Evolutionary conservation across 2,113 vertebrate species (phyloP).

Genomic region (Bucco capensis): DNA sequence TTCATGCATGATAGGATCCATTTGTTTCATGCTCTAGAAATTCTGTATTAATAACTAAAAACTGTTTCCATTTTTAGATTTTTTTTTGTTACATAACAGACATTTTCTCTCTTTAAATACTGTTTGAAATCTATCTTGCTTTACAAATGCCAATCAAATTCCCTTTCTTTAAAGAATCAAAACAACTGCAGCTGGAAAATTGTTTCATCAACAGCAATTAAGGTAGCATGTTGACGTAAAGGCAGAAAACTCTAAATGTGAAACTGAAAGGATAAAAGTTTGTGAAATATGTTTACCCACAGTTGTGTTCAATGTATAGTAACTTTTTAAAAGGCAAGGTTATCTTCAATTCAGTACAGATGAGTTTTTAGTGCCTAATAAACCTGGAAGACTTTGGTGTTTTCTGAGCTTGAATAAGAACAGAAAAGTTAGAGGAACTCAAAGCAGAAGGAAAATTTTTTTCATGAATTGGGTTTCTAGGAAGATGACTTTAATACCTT

Average conservation of each 20-base stretch:
- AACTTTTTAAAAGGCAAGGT: background rate
- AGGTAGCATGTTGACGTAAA: constrained; percentile 6
- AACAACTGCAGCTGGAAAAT: constrained; percentile 15
- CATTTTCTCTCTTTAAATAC: constrained; percentile 54
- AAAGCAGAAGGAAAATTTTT: background rate
- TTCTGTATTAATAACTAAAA: constrained; percentile 74
- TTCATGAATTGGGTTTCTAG: background rate
- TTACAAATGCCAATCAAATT: constrained; percentile 40
- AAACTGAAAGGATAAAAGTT: background rate
- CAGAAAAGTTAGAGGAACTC: background rate
- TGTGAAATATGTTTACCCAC: background rate
- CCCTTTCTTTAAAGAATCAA: constrained; percentile 13
- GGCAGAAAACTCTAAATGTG: background rate
- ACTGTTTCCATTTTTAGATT: constrained; percentile 67
- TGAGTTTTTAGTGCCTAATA: background rate
- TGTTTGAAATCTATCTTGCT: constrained; percentile 48
- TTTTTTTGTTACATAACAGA: constrained; percentile 65
- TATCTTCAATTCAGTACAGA: background rate
- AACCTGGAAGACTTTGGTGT: background rate
- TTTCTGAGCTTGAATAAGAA: background rate
- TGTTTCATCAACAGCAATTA: constrained; percentile 28
- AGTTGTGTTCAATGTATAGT: background rate
- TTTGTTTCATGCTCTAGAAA: constrained; percentile 76
- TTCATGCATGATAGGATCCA: constrained; percentile 70
- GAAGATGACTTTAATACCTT: background rate